phyloP scores from a whole-genome alignment of 2,113 vertebrate species.

The Serinus canaria region DNA sequence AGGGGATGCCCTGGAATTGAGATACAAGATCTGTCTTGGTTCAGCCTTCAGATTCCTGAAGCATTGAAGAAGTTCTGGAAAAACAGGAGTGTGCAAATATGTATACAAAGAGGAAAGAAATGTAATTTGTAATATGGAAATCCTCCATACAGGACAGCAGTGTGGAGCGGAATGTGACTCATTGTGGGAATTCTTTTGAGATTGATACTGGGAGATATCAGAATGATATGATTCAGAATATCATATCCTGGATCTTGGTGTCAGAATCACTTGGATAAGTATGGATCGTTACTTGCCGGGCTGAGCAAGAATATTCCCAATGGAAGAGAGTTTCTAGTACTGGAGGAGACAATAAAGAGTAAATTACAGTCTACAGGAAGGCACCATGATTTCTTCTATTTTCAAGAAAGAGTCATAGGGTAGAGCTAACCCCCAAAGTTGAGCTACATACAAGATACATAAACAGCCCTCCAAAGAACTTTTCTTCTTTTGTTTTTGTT shows the following conservation, averaged over 20 bases:
- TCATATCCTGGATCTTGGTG: neutral
- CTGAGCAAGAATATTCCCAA: neutral
- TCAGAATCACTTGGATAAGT: neutral
- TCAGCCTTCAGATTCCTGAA: neutral
- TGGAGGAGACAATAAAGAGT: neutral
- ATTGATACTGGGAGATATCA: neutral
- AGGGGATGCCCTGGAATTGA: neutral
- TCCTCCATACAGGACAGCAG: accelerated
- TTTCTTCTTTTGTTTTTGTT: too few relatives aligned
- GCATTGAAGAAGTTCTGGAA: neutral
- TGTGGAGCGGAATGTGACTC: neutral
- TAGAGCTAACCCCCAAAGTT: neutral
- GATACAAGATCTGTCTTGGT: neutral
- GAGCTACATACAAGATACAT: neutral
- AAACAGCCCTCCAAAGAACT: neutral
- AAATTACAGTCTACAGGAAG: neutral
- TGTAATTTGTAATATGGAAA: neutral
- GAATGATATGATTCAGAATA: neutral
- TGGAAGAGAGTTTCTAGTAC: neutral
- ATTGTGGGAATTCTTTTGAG: neutral
- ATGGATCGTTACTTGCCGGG: neutral
- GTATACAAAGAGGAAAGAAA: neutral
- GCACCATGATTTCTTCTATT: neutral
- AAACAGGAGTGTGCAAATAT: neutral
- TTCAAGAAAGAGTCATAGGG: neutral